A percentile compares a stretch with the other conserved stretches of the same genome.
phyloP scores from a whole-genome alignment of 2,113 vertebrate genomes.

The Dascyllus trimaculatus region DNA sequence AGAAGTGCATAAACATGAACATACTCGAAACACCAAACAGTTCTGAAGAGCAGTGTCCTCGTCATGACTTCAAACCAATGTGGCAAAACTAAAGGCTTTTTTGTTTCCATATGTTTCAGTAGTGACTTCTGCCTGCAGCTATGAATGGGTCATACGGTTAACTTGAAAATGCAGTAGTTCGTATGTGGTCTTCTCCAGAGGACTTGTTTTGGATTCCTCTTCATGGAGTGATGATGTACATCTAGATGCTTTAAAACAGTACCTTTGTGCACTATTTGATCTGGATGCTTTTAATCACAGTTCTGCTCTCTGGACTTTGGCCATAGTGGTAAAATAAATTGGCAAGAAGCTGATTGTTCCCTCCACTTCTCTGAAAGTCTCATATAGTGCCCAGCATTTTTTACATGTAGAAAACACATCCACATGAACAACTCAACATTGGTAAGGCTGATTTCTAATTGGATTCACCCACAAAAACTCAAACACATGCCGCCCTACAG shows the following conservation, averaged over 20 bases:
- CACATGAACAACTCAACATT: background rate
- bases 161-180: slow-evolving; percentile 31
- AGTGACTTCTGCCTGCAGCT: slow-evolving; percentile 68
- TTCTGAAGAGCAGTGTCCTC: slow-evolving; percentile 32
- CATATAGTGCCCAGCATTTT: too few relatives aligned
- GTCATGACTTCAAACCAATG: slow-evolving; percentile 33
- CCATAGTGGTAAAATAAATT: too few relatives aligned
- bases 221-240: background rate
- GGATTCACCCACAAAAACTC: background rate
- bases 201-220: background rate
- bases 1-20: slow-evolving; percentile 59
- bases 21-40: slow-evolving; percentile 2
- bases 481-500: too few relatives aligned
- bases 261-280: slow-evolving; percentile 13
- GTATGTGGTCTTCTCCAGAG: background rate
- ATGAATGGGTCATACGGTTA: slow-evolving; percentile 39
- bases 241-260: slow-evolving; percentile 31
- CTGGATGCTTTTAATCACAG: slow-evolving; percentile 14
- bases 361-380: background rate
- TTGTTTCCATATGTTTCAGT: slow-evolving; percentile 57
- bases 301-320: background rate
- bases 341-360: slow-evolving; percentile 14
- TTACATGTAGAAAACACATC: too few relatives aligned
- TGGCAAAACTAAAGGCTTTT: slow-evolving; percentile 22
- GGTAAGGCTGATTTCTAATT: background rate